Percentiles rank a stretch among this genome's conserved stretches.
Evolutionary conservation across 2,888 invertebrate species (phyloP).

Genomic region (Eilema sororculum): DNA sequence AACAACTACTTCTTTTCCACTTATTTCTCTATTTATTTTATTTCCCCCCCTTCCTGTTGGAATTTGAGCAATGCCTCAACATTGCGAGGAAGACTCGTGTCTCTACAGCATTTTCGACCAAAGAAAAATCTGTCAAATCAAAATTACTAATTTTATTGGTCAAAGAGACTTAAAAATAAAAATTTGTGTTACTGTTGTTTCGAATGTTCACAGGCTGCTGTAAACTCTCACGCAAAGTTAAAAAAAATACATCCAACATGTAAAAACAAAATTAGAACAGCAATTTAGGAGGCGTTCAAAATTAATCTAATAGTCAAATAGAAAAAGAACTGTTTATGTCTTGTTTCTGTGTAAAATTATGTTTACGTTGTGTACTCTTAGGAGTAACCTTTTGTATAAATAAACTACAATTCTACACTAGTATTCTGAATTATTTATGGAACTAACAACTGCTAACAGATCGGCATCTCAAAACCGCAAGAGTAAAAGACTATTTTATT

Average conservation of each 20-base stretch:
- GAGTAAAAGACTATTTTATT: constrained; percentile 25
- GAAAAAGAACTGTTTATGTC: not conserved
- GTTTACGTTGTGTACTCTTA: not conserved
- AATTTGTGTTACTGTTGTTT: not conserved
- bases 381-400: not conserved
- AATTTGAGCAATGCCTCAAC: no score
- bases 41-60: no score
- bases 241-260: not conserved
- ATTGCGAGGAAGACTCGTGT: no score
- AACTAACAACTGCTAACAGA: constrained; percentile 9
- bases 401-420: not conserved
- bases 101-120: no score
- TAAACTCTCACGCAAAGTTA: not conserved
- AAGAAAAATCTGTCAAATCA: not conserved
- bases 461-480: constrained; percentile 17
- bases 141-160: not conserved
- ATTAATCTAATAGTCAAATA: constrained; percentile 4
- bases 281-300: not conserved
- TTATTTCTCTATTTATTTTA: no score
- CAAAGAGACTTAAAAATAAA: not conserved
- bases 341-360: not conserved
- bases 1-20: no score
- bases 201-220: not conserved
- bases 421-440: constrained; percentile 1
- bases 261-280: not conserved